phyloP scores from a whole-genome alignment of 2,113 vertebrate species.

The Prionailurus bengalensis region DNA sequence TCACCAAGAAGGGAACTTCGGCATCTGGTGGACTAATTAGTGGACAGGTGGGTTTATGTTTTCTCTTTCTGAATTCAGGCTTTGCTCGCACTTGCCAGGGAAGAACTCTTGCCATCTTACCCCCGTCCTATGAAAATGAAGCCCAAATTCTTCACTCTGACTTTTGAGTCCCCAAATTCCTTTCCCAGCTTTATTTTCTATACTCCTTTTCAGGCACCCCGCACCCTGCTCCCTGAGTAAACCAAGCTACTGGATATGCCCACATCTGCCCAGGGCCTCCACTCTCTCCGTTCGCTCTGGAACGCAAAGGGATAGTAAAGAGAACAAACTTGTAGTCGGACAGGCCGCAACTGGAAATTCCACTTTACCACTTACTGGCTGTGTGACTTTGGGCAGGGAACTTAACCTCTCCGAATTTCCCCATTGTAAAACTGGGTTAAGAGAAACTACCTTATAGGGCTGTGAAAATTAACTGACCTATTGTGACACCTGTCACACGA shows the following conservation, averaged over 20 bases:
- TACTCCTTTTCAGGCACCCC: background rate
- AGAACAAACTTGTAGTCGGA: background rate
- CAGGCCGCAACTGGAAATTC: slow-evolving; percentile 27
- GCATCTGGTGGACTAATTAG: background rate
- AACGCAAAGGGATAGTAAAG: background rate
- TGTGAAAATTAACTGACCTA: background rate
- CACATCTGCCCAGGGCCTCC: background rate
- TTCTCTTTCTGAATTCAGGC: background rate
- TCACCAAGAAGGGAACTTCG: background rate
- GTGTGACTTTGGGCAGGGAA: background rate
- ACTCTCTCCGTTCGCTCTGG: background rate
- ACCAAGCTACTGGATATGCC: background rate
- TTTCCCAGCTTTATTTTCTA: background rate
- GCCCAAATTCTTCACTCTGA: slow-evolving; percentile 4
- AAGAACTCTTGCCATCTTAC: background rate
- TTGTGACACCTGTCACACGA: background rate
- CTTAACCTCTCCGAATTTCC: background rate
- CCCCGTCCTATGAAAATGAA: background rate
- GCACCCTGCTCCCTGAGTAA: background rate
- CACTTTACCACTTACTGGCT: background rate
- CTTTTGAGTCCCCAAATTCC: background rate
- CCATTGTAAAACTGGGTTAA: background rate
- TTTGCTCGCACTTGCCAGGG: background rate
- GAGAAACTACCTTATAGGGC: background rate
- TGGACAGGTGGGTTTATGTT: background rate